phyloP scores from a whole-genome alignment of 2,888 invertebrate species.

The Apodemia mormo region DNA sequence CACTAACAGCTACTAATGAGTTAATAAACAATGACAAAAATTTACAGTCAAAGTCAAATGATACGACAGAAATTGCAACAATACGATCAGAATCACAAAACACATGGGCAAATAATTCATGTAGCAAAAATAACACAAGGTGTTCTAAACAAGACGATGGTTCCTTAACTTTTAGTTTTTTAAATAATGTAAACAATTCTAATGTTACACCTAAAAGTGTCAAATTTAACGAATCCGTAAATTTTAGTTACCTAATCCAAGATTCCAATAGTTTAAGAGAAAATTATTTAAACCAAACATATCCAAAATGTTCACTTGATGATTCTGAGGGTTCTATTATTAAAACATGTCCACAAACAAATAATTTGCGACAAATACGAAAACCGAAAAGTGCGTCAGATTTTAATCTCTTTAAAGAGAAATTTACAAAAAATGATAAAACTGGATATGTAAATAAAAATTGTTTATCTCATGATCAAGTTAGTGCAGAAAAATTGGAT shows the following conservation, averaged over 20 bases:
- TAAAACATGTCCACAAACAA: background rate
- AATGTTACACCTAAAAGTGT: background rate
- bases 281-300: background rate
- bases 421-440: background rate
- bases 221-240: background rate
- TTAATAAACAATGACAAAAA: background rate
- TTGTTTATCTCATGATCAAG: background rate
- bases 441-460: background rate
- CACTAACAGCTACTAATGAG: background rate
- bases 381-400: background rate
- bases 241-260: background rate
- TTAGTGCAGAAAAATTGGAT: background rate
- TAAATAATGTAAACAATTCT: slow-evolving; percentile 4
- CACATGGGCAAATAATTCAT: background rate
- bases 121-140: background rate
- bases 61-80: background rate
- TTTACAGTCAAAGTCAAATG: background rate
- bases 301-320: background rate
- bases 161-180: slow-evolving; percentile 7
- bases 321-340: background rate
- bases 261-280: background rate
- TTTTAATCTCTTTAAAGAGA: background rate
- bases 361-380: background rate
- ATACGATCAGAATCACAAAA: background rate
- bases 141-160: background rate